These are phyloP conservation scores for Trypoxylon attenuatum DNA, from an alignment of 2,888 invertebrate species.

Conservation along the genomic window DNA sequence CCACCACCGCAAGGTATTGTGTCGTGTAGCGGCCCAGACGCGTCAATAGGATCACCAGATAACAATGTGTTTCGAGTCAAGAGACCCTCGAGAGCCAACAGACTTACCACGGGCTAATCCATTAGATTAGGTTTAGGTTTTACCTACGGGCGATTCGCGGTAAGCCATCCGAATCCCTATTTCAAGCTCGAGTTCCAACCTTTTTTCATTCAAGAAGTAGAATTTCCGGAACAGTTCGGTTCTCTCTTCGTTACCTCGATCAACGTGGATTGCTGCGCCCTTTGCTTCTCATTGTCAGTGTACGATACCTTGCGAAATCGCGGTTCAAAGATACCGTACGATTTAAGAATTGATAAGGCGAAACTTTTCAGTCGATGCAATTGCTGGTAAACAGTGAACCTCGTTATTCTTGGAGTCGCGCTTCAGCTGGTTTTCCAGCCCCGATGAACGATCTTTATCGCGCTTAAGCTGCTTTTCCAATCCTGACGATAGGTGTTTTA, in stretches of 20 bases:
- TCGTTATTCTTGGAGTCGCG: neutral
- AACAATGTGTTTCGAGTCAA: slow-evolving; percentile 68
- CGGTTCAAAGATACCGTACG: no score
- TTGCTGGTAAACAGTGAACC: no score
- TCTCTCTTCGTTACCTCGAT: no score
- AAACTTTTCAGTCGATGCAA: no score
- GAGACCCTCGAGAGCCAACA: slow-evolving; percentile 54
- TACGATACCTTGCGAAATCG: neutral
- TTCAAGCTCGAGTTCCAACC: slow-evolving; percentile 1
- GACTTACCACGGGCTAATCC: slow-evolving; percentile 52
- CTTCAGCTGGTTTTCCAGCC: slow-evolving; percentile 26
- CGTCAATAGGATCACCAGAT: slow-evolving; percentile 60
- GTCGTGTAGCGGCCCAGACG: slow-evolving; percentile 8
- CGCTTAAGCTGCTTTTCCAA: slow-evolving; percentile 41
- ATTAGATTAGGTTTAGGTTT: slow-evolving; percentile 52
- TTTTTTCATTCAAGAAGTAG: no score
- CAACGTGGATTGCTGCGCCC: no score
- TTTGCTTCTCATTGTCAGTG: neutral
- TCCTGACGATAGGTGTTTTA: slow-evolving; percentile 34
- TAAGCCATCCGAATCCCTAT: slow-evolving; percentile 14
- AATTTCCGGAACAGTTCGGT: no score
- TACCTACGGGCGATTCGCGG: slow-evolving; percentile 20
- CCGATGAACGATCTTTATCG: slow-evolving; percentile 34
- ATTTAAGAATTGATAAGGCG: no score
- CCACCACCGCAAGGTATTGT: slow-evolving; percentile 31